A percentile compares a stretch with the other conserved stretches of the same genome.
These are phyloP conservation scores for Okapia johnstoni DNA, from an alignment of 2,113 vertebrate genomes.

Conservation along the genomic window DNA sequence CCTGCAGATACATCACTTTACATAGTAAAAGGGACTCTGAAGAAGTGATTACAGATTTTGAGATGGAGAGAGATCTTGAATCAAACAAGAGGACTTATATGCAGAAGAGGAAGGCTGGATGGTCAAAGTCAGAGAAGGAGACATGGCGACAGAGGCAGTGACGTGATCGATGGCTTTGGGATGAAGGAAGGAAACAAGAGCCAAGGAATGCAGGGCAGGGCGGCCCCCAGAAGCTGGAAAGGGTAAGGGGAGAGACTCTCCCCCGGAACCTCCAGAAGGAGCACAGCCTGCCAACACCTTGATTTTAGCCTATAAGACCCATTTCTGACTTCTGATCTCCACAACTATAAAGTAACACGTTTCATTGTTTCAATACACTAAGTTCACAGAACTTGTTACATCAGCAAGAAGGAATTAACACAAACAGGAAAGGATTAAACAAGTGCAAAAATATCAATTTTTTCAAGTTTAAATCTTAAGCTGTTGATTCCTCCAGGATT, in stretches of 20 bases:
- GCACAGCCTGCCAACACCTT: background rate
- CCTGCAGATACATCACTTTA: background rate
- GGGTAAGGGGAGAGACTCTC: background rate
- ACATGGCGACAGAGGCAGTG: background rate
- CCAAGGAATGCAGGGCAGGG: background rate
- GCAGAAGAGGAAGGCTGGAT: background rate
- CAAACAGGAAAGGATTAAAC: background rate
- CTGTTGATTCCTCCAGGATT: background rate
- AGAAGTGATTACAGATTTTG: background rate
- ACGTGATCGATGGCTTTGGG: background rate
- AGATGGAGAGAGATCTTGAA: background rate
- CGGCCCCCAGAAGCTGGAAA: background rate
- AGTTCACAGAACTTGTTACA: background rate
- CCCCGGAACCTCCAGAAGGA: background rate
- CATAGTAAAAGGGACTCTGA: background rate
- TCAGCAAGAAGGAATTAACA: background rate
- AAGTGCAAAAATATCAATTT: background rate
- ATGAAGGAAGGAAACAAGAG: background rate
- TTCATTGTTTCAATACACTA: background rate
- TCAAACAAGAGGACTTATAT: background rate
- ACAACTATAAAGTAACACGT: background rate
- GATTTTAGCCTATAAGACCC: background rate
- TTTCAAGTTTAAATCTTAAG: conserved; percentile 9
- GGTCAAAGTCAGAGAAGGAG: background rate
- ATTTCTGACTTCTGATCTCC: background rate